Conservation (phyloP, 2,888 invertebrate species). For the Eurytoma adleriae region DNA sequence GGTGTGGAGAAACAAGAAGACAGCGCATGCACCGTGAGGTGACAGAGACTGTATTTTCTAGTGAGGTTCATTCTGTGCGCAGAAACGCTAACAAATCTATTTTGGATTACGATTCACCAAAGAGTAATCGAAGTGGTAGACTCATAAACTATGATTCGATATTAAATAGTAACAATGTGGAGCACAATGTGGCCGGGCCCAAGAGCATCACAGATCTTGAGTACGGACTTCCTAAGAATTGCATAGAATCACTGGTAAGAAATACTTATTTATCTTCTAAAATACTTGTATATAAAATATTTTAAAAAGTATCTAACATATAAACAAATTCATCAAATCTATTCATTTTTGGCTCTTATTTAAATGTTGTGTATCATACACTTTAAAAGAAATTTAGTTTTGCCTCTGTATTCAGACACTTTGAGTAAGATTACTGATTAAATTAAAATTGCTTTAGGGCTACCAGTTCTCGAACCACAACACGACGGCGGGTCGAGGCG, state of each 20-base stretch:
- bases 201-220: conserved; percentile 74
- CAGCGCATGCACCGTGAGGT: conserved; percentile 78
- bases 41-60: conserved; percentile 81
- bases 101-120: conserved; percentile 74
- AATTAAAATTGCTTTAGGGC: conserved; percentile 42
- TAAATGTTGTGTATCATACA: too few relatives aligned
- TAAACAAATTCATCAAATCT: too few relatives aligned
- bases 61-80: conserved; percentile 80
- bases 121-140: conserved; percentile 69
- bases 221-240: conserved; percentile 73
- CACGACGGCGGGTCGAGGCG: conserved; percentile 72
- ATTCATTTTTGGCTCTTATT: too few relatives aligned
- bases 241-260: conserved; percentile 70
- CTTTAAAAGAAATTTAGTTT: too few relatives aligned
- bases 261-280: neutral
- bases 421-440: too few relatives aligned
- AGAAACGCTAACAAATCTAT: conserved; percentile 75
- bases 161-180: conserved; percentile 75
- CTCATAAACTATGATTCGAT: conserved; percentile 73
- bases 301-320: too few relatives aligned
- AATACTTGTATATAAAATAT: neutral
- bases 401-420: too few relatives aligned
- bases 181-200: conserved; percentile 68
- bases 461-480: conserved; percentile 67
- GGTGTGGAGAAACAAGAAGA: conserved; percentile 75